Percentiles rank a stretch among this genome's conserved stretches.
phyloP scores from a whole-genome alignment of 2,888 invertebrate species.

The Dioctria rufipes region DNA sequence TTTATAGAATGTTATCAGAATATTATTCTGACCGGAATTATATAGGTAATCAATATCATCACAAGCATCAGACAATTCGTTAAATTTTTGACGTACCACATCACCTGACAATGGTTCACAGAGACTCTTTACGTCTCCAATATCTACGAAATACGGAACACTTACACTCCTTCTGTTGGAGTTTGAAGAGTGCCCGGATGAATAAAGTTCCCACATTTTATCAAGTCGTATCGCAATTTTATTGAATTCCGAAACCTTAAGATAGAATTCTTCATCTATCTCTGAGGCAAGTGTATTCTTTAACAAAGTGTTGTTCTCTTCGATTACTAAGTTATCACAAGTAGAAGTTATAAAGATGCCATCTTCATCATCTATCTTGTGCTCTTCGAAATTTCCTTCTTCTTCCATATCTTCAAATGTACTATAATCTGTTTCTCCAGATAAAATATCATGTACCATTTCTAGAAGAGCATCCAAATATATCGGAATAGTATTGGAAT shows the following conservation, averaged over 20 bases:
- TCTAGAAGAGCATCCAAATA: conserved; percentile 52
- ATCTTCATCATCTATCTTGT: background rate
- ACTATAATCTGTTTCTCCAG: background rate
- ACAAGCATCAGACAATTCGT: background rate
- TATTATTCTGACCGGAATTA: background rate
- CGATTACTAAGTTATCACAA: conserved; percentile 5
- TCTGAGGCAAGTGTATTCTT: conserved; percentile 9
- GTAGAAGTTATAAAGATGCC: background rate
- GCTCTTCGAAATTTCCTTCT: background rate
- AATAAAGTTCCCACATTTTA: background rate
- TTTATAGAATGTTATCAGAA: background rate
- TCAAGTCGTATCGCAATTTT: background rate
- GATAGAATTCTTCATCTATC: conserved; percentile 9
- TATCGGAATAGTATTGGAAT: conserved; percentile 37
- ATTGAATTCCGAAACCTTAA: background rate
- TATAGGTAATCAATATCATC: conserved; percentile 8
- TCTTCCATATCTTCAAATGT: background rate
- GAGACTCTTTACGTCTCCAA: background rate
- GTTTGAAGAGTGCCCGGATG: background rate
- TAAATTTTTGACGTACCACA: background rate
- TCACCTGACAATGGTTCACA: background rate
- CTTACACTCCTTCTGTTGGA: background rate
- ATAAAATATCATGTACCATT: conserved; percentile 15
- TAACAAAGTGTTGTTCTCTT: conserved; percentile 33
- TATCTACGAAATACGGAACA: background rate